Conservation (phyloP, 2,797 vertebrate genomes). For the Galaxias olidus region DNA sequence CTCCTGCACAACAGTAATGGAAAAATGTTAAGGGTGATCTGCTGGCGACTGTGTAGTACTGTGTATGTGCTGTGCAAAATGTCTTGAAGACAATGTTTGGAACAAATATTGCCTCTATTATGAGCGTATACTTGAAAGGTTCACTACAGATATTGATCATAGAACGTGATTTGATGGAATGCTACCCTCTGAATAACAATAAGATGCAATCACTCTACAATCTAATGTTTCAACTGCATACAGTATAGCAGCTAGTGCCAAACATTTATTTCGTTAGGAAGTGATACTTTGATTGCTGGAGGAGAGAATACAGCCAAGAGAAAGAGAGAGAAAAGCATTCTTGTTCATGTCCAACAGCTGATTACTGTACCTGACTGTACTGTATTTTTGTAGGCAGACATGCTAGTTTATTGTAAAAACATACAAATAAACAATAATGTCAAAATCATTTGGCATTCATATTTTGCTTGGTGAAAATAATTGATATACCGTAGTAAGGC, state of each 20-base stretch:
- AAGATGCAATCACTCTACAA: conserved; percentile 68
- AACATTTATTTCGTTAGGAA: conserved; percentile 38
- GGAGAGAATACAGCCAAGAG: background rate
- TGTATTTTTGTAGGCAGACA: no score
- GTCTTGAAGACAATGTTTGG: conserved; percentile 56
- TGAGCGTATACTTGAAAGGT: conserved; percentile 58
- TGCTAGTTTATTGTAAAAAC: no score
- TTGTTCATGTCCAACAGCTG: background rate
- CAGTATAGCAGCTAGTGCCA: conserved; percentile 38
- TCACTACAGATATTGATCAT: conserved; percentile 60
- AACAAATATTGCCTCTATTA: conserved; percentile 65
- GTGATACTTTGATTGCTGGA: conserved; percentile 50
- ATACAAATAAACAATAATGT: no score
- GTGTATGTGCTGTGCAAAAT: conserved; percentile 53
- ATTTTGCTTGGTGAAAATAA: background rate
- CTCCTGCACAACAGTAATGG: no score
- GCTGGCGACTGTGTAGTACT: conserved; percentile 13
- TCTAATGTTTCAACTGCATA: conserved; percentile 55
- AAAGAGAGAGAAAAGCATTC: conserved; percentile 3
- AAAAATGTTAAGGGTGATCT: no score
- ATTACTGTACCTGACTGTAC: conserved; percentile 2
- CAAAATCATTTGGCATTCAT: no score
- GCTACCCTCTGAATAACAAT: conserved; percentile 46
- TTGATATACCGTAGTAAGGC: conserved; percentile 15
- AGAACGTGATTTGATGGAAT: conserved; percentile 58